These are phyloP conservation scores for Nycticebus coucang DNA, from an alignment of 2,113 vertebrate species.

Conservation along the genomic window DNA sequence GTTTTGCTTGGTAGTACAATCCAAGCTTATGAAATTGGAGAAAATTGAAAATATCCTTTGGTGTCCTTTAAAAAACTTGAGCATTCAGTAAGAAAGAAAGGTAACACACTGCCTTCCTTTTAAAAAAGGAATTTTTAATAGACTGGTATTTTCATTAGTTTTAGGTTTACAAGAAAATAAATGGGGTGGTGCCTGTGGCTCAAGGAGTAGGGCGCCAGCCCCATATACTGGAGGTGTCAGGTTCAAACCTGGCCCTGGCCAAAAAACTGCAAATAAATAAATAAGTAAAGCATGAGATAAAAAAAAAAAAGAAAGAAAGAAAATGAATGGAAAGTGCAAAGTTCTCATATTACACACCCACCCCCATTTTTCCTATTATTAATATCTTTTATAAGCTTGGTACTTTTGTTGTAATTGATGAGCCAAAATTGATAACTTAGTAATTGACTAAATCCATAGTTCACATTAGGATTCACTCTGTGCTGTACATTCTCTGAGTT, in stretches of 20 bases:
- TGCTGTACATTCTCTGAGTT: neutral
- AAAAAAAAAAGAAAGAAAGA: neutral
- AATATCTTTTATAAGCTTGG: neutral
- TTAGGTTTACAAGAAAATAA: constrained; percentile 19
- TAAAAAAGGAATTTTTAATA: neutral
- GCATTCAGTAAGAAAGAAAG: neutral
- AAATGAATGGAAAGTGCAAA: neutral
- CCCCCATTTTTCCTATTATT: neutral
- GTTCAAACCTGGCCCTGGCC: no score
- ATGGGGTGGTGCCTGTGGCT: neutral
- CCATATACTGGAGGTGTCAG: no score
- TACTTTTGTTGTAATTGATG: neutral
- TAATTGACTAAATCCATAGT: neutral
- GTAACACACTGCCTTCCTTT: neutral
- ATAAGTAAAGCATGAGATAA: no score
- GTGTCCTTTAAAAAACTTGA: constrained; percentile 26
- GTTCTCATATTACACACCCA: fast-evolving
- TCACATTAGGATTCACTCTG: neutral
- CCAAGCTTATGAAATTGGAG: neutral
- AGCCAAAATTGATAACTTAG: neutral
- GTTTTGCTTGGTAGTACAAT: neutral
- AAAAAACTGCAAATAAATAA: no score
- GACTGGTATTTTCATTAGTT: neutral
- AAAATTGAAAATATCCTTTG: constrained; percentile 44
- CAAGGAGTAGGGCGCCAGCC: no score